Base-by-base conservation (phyloP, 2,113 vertebrate genomes). In the Macaca nemestrina region DNA sequence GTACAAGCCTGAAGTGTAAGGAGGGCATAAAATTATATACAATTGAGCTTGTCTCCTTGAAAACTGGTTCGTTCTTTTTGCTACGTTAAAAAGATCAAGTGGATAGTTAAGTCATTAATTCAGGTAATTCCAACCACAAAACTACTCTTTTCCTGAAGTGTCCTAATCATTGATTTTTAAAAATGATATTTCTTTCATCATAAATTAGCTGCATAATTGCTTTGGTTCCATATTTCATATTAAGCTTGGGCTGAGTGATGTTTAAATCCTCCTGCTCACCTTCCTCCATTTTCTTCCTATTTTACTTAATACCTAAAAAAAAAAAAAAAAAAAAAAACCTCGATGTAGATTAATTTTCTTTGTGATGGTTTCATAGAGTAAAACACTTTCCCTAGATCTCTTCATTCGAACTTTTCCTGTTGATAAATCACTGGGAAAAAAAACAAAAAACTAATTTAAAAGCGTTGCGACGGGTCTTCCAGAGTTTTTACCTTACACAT, bases 331-430 rank as follows among this genome's bases (percentile, higher is more conserved):
- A 80, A 38, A 5, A 64, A 82, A 88, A 90, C 32, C 23, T 81
- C 2, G 22, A 22, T 83, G 14, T 23, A 10, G 7, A 59, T 88
- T 80, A 68, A 76, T 92, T 95, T 93, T 90, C 35, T 95, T 95
- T 88, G 0, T 78, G 85, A 73, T 93, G 67, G 17, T 93, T 98
- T 97, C 84, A 55, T 81, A 79, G 92, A 94, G 35, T 90, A 94
- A 61, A 97, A 92, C 18, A 35, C 6, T 87, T 93, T 79, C 45
- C 76, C 6, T n/a, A 8, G 10, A 38, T 57, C 25, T 94, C 40
- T 67, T 3, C 30, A 20, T 80, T 91, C 40, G 68, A 78, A 83
- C 35, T 57, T 72, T 52, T 94, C 68, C 38, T 76, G 10, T 48
- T 70, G n/a, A 8, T 88, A 92, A 94, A 76, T 81, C 59, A 5